Base-by-base conservation (phyloP, 2,888 invertebrate species). In the Emmelina monodactyla region DNA sequence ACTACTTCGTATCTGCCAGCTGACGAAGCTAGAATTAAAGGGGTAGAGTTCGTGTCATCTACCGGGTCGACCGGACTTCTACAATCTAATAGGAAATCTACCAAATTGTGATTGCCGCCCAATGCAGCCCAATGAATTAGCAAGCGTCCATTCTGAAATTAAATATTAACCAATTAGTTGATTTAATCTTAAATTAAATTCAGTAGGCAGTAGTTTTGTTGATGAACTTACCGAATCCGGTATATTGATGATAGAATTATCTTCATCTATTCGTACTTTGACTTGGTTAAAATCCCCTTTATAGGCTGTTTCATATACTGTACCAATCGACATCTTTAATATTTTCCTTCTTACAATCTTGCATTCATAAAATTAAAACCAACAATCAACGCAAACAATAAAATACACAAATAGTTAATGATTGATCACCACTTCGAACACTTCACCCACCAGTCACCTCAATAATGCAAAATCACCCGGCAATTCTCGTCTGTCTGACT, bases 101-200 rank as follows among this genome's bases (percentile, higher is more conserved):
- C 89, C 34, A 92, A 71, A 45, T 88, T 86, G 31, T 85, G 79
- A 64, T 90, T 89, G 14, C 92, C 92, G 42, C 91, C 87, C 35
- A 91, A 75, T 33, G 88, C 84, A 22, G 92, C 89, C 89, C 93
- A 91, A 60, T 93, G 91, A 44, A 93, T 69, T 13, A 91, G 73
- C 42, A 88, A 81, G 39, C 92, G 82, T 35, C 80, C 81, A 66
- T 86, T 88, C 91, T 91, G 63, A 15, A 76, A 80, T 36, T 38
- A 16, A 16, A 28, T 4, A 9, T 28, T 28, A n/a, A 28, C 28
- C 7, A 28, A 19, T 19, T 6, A 19, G 19, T 19, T 9, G 5
- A 5, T 19, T 19, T 19, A 19, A 19, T 19, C 5, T 6, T 19
- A 19, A 19, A 5, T 6, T 19, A 5, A 19, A 5, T 6, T 6